Base-by-base conservation (phyloP, 2,797 vertebrate species). In the Acestrorhynchus altus region DNA sequence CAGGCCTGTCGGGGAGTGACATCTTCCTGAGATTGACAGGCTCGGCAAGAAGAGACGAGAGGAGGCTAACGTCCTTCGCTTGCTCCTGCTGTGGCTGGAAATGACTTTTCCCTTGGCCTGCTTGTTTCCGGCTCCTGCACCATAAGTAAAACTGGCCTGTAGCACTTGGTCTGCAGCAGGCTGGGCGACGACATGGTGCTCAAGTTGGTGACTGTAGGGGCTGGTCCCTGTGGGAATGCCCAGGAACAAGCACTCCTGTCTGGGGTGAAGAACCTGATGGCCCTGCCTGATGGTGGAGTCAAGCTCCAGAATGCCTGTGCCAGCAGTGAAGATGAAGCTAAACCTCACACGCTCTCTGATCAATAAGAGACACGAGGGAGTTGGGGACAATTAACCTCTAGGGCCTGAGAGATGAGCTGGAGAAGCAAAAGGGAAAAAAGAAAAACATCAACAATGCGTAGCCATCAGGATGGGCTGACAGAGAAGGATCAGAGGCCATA, bases 381-480 rank as follows among this genome's bases (percentile, higher is more conserved):
- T 57, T 57, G 31, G 64, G 61, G 49, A 79, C 79, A 83, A 83
- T 83, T 83, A 81, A 81, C 79, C 78, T 78, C 72, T 20, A 70
- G 76, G 80, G 35, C 76, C 73, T 60, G 22, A 1, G 49, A 81
- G 69, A 79, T 83, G 71, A 83, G 60, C 79, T 83, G 46, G 56
- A 76, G 78, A 57, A 49, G 59, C 66, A 46, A 59, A n/a, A 40
- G 63, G 13, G 46, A 72, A 57, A 60, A 57, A 78, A 78, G 47
- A 39, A 54, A 65, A 74, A 65, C 76, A 63, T 77, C 59, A 77
- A 71, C 54, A 64, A 42, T 77, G 26, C 22, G 35, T 26, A 24
- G 42, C 1, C 42, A 39, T 68, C 40, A 68, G 66, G 54, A 76
- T 68, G 57, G 51, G 42, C 39, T 22, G 35, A 64, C 69, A 31